A percentile compares a stretch with the other conserved stretches of the same genome.
Evolutionary conservation across 1,140 invertebrate species (phyloP).

Genomic region (Zaprionus nigranus): DNA sequence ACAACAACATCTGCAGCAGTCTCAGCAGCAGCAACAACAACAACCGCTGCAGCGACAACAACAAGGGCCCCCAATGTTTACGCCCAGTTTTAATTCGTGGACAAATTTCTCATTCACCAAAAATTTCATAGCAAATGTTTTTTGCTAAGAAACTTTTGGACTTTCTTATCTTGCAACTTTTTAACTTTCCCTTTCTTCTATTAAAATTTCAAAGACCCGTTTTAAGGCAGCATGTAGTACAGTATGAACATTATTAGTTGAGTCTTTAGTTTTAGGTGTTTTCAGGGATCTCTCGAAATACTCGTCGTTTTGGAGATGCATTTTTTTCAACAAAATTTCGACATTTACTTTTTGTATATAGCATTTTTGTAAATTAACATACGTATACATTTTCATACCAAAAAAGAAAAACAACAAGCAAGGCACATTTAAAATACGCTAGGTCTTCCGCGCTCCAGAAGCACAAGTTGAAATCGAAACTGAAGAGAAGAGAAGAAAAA

Average conservation of each 20-base stretch:
- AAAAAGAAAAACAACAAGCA: conserved; percentile 44
- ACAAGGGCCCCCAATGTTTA: conserved; percentile 56
- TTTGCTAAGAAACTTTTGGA: conserved; percentile 70
- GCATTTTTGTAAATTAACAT: conserved; percentile 56
- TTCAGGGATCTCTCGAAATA: conserved; percentile 37
- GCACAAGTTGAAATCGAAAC: neutral
- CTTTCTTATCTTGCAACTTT: neutral
- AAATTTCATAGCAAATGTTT: conserved; percentile 84
- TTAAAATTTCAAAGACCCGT: conserved; percentile 51
- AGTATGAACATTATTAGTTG: neutral
- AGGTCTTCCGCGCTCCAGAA: conserved; percentile 72
- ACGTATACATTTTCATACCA: conserved; percentile 63
- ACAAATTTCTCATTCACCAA: conserved; percentile 84
- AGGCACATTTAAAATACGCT: conserved; percentile 4
- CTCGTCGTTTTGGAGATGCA: conserved; percentile 20
- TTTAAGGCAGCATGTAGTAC: conserved; percentile 37
- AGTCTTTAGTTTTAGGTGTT: conserved; percentile 27
- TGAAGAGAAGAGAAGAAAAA: neutral
- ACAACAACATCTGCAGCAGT: conserved; percentile 39
- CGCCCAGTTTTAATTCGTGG: conserved; percentile 83
- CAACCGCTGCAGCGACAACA: conserved; percentile 39
- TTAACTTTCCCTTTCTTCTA: conserved; percentile 3
- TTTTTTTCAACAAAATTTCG: conserved; percentile 30
- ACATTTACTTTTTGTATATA: conserved; percentile 46
- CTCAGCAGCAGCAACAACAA: conserved; percentile 28